phyloP scores from a whole-genome alignment of 2,888 invertebrate genomes.

The Heliconius aoede region DNA sequence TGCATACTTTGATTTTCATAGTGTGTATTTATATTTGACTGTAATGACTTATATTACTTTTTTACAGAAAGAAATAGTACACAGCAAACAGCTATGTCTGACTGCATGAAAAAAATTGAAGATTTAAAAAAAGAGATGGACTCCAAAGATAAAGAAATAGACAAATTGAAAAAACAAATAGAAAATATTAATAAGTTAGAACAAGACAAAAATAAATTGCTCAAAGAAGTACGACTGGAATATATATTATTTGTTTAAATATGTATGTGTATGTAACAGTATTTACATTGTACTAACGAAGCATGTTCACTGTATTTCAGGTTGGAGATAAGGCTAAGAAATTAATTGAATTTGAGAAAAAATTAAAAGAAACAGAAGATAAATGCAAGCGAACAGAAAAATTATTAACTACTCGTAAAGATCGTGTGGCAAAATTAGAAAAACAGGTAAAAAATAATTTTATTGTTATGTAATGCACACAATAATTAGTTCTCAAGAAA shows the following conservation, averaged over 20 bases:
- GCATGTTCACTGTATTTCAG: slow-evolving; percentile 63
- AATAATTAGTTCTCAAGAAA: background rate
- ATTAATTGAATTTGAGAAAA: slow-evolving; percentile 86
- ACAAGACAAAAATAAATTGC: slow-evolving; percentile 83
- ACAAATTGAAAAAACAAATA: slow-evolving; percentile 84
- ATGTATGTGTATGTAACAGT: background rate
- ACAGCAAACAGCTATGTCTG: slow-evolving; percentile 81
- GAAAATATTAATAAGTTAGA: slow-evolving; percentile 76
- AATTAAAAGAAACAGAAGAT: slow-evolving; percentile 87
- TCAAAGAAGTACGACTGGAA: slow-evolving; percentile 80
- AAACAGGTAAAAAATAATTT: slow-evolving; percentile 77
- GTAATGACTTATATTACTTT: background rate
- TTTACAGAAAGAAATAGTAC: slow-evolving; percentile 79
- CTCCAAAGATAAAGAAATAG: slow-evolving; percentile 85
- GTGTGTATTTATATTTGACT: background rate
- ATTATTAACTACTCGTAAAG: slow-evolving; percentile 80
- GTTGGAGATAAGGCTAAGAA: slow-evolving; percentile 86
- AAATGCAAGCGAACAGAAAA: slow-evolving; percentile 85
- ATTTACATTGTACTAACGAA: background rate
- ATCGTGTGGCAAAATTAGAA: slow-evolving; percentile 84
- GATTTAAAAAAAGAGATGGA: slow-evolving; percentile 86
- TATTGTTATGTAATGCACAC: background rate
- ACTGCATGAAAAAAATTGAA: slow-evolving; percentile 85
- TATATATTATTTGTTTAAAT: background rate
- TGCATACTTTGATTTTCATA: background rate